These are phyloP conservation scores for Siderastrea radians DNA, from an alignment of 92 coral and sea anemone species.

Conservation along the genomic window DNA sequence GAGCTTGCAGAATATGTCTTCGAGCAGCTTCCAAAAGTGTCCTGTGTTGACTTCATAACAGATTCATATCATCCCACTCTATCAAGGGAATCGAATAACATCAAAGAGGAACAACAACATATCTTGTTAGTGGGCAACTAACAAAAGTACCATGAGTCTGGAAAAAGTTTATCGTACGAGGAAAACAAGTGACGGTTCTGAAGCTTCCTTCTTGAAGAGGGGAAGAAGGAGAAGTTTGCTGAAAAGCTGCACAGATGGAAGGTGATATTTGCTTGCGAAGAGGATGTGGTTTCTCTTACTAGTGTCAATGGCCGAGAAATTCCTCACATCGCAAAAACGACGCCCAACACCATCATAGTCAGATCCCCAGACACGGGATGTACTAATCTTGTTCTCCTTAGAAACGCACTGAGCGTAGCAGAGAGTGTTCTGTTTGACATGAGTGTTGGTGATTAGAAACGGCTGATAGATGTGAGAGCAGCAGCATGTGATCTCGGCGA, in stretches of 20 bases:
- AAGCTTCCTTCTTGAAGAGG: background rate
- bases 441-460: background rate
- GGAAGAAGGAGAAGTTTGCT: background rate
- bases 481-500: background rate
- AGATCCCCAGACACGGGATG: constrained; percentile 8
- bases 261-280: background rate
- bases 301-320: background rate
- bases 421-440: background rate
- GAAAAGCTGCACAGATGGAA: background rate
- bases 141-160: background rate
- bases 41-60: constrained; percentile 26
- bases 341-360: background rate
- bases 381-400: background rate
- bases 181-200: constrained; percentile 17
- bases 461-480: background rate
- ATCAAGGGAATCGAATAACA: constrained; percentile 25
- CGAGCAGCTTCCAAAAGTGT: constrained; percentile 26
- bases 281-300: background rate
- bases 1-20: constrained; percentile 41
- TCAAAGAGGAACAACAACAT: background rate
- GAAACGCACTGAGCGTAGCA: background rate
- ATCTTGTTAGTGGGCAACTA: constrained; percentile 7
- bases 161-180: background rate
- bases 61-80: constrained; percentile 29
- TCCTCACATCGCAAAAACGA: background rate